A percentile compares a stretch with the other conserved stretches of the same genome.
Evolutionary conservation across 2,797 vertebrate species (phyloP).

Genomic region (Enteromius fasciolatus): DNA sequence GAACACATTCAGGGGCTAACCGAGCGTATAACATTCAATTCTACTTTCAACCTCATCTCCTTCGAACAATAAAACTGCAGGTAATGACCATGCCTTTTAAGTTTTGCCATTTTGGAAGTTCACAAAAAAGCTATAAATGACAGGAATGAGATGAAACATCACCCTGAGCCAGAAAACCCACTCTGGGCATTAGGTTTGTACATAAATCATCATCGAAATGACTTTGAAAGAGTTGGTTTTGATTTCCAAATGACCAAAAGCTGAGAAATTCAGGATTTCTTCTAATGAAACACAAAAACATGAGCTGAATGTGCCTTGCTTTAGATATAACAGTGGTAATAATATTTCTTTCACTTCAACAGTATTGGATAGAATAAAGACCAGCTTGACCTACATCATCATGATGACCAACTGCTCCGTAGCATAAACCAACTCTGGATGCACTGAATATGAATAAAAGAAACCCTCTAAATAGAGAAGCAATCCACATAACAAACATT

Average conservation of each 20-base stretch:
- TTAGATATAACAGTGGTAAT: slow-evolving; percentile 30
- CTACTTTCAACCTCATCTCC: neutral
- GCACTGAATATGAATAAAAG: slow-evolving; percentile 37
- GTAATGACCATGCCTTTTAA: slow-evolving; percentile 9
- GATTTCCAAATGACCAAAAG: neutral
- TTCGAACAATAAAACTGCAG: neutral
- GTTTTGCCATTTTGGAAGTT: slow-evolving; percentile 16
- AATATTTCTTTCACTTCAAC: slow-evolving; percentile 16
- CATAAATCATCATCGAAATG: neutral
- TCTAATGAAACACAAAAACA: neutral
- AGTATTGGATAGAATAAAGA: slow-evolving; percentile 30
- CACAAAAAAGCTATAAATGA: slow-evolving; percentile 1
- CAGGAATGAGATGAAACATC: slow-evolving; percentile 30
- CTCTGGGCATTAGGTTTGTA: neutral
- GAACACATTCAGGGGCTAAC: slow-evolving; percentile 27
- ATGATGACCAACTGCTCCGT: slow-evolving; percentile 24
- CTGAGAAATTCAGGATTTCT: neutral
- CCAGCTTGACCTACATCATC: slow-evolving; percentile 41
- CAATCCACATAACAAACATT: slow-evolving; percentile 11
- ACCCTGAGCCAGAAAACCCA: slow-evolving; percentile 29
- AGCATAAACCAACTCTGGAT: slow-evolving; percentile 23
- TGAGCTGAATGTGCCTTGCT: slow-evolving; percentile 22
- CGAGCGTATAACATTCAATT: slow-evolving; percentile 35
- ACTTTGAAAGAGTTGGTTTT: neutral
- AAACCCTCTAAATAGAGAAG: slow-evolving; percentile 35